Evolutionary conservation across 1,140 invertebrate species (phyloP).

Genomic region (Drosophila jambulina): DNA sequence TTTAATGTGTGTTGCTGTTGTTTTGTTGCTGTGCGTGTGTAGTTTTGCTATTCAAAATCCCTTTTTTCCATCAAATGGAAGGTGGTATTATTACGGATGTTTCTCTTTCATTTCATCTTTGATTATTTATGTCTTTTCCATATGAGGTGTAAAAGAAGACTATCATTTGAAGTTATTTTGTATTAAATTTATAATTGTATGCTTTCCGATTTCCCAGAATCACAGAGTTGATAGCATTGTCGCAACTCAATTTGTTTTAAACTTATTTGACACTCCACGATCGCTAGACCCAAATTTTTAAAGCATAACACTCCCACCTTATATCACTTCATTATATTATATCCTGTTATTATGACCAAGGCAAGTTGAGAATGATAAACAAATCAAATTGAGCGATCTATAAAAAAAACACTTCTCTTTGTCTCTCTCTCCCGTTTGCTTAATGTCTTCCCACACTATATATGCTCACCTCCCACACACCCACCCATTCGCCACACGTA

Average conservation of each 20-base stretch:
- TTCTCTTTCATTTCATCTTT: neutral
- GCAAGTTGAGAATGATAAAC: neutral
- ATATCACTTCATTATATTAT: neutral
- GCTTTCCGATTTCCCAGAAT: neutral
- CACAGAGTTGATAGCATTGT: neutral
- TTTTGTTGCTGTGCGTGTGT: constrained; percentile 27
- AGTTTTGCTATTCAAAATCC: constrained; percentile 6
- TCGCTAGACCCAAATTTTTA: neutral
- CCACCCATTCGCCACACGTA: constrained; percentile 28
- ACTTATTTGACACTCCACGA: neutral
- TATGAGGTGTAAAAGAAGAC: neutral
- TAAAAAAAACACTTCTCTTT: constrained; percentile 47
- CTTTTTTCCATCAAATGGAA: neutral
- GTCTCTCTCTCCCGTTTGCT: constrained; percentile 67
- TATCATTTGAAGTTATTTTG: neutral
- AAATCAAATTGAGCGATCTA: constrained; percentile 22
- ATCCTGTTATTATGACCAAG: neutral
- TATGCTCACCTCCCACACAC: constrained; percentile 3
- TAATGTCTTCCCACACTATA: constrained; percentile 58
- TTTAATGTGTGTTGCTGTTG: constrained; percentile 4
- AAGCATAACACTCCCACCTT: neutral
- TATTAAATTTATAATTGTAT: neutral
- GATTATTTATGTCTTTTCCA: neutral
- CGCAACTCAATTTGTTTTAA: neutral
- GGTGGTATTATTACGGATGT: no score